Evolutionary conservation across 1,140 invertebrate species (phyloP), one percentile per base, ranked within the genome.

Genomic region (Pomacea maculata): DNA sequence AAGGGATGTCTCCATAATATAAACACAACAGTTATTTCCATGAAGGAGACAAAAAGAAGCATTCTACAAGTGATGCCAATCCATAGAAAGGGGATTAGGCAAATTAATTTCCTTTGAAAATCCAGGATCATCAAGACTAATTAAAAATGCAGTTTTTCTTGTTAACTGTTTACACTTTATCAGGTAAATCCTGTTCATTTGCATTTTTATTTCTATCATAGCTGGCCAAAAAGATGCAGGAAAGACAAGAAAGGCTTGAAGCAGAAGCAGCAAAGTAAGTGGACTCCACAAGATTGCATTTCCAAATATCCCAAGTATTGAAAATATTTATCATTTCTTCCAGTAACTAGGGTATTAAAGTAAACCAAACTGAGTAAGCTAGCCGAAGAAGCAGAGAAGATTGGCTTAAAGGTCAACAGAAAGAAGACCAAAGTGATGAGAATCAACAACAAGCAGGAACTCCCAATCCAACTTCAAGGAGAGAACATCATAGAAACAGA

Each of bases 221-320:
- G 89, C 82, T 90, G 19, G 84, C 85, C 6, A 87, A 88, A 82
- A 90, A 89, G 74, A 87, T 90, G 85, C 85, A 86, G 73, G 89
- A 89, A 74, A 86, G 87, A 86, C 88, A 91, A 70, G 72, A 85
- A 55, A 83, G 88, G 73, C 80, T 89, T 15, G 87, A 89, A 61
- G 87, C 90, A 78, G 83, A 89, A 65, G 89, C 89, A 63, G 83
- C 85, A 14, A 87, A 84, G 88, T 89, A 82, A 81, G 79, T 75
- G 15, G 76, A 61, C 63, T 1, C n/a, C 17, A 73, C 45, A 74
- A 67, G 11, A 21, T 52, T 45, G 6, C 34, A 74, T 71, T 71
- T 54, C 12, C 12, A 65, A 25, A 34, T 52, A 64, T 29, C 8
- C 12, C 10, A 61, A 45, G 21, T 71, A 17, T 70, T 25, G 25